Evolutionary conservation across 1,140 invertebrate species (phyloP), one percentile per base, ranked within the genome.

Genomic region (Onthophagus taurus): DNA sequence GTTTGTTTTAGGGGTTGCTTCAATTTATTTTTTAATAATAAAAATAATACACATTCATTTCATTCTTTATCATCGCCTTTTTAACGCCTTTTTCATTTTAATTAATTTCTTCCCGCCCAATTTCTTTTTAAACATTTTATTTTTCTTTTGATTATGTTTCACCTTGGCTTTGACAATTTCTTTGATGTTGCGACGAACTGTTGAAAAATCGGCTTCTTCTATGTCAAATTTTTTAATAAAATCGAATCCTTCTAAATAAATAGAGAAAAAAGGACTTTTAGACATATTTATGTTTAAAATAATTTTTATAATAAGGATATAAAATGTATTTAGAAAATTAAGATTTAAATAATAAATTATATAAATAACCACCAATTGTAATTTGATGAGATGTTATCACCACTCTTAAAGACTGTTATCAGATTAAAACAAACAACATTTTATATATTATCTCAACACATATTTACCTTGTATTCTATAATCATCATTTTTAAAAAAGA

Each of bases 101-200:
- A 26, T 17, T 16, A 26, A 18, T 13, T 14, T 55, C 17, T 31
- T 53, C 4, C 55, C 55, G 12, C 59, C 58, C 13, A 61, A 42
- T 45, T 61, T 61, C 35, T 54, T 61, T 34, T 53, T 54, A 44
- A 61, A 63, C 35, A 44, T 54, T 57, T 69, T 71, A 48, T 63
- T 70, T 51, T 75, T 78, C 34, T 68, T 68, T 29, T 68, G 59
- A 50, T 74, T 77, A 48, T 73, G 78, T 45, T 70, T 70, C 34
- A 80, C 67, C 57, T 77, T 72, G 38, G 71, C 68, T 51, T 71
- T 74, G 45, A 79, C 71, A 8, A 78, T 64, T 48, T 70, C 66
- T 60, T 78, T 79, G 11, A 79, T 56, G 55, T 74, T 67, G 31
- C 68, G 63, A 49, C 77, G 60, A 12, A 62, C 49, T 31, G 64